Conservation (phyloP, 2,888 invertebrate species). For the Rotaria socialis region DNA sequence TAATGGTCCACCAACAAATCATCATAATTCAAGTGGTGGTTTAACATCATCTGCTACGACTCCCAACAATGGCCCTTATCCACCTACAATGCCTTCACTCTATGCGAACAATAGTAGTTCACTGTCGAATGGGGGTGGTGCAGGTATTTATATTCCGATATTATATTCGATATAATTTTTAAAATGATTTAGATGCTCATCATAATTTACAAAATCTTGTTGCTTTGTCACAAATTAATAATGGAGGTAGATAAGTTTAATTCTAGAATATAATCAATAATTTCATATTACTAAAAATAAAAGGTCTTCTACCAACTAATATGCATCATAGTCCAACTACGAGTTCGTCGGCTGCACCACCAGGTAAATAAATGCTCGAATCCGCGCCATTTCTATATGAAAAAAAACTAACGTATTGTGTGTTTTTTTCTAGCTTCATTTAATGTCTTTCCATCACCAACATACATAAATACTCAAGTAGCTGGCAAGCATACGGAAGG, state of each 20-base stretch:
- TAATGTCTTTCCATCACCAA: not conserved
- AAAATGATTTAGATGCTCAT: not conserved
- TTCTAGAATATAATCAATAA: not conserved
- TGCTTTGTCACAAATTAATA: slow-evolving; percentile 38
- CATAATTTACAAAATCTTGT: slow-evolving; percentile 44
- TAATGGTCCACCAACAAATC: not conserved
- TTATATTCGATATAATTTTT: not conserved
- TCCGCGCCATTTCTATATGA: too few relatives aligned
- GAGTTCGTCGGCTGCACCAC: not conserved
- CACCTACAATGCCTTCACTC: not conserved
- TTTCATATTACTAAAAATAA: not conserved
- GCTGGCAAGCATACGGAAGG: slow-evolving; percentile 30
- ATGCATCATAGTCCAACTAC: slow-evolving; percentile 30
- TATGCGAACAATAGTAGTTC: not conserved
- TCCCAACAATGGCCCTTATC: not conserved
- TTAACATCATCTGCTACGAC: not conserved
- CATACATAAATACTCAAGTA: not conserved
- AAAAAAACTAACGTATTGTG: too few relatives aligned
- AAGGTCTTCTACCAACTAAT: slow-evolving; percentile 8
- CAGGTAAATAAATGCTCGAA: not conserved
- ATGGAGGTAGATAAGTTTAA: not conserved
- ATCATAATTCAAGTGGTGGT: not conserved
- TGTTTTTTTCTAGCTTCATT: not conserved
- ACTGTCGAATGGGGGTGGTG: not conserved
- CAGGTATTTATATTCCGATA: not conserved